Evolutionary conservation across 2,888 invertebrate genomes (phyloP).

Genomic region (Agrotis puta): DNA sequence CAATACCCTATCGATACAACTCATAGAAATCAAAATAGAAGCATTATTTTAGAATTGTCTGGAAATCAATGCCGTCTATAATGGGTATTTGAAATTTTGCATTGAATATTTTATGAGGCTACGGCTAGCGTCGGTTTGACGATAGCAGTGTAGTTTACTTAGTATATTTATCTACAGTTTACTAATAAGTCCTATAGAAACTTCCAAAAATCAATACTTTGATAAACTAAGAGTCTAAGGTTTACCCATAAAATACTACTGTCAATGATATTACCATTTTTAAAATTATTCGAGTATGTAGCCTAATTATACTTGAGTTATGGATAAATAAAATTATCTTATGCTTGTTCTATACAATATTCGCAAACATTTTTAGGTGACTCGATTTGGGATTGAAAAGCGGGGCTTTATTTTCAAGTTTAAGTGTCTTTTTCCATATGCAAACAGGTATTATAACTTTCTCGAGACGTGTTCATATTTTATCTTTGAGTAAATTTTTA

Average conservation of each 20-base stretch:
- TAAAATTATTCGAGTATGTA: too few species aligned
- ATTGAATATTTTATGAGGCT: not conserved
- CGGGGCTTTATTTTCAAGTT: not conserved
- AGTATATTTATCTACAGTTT: not conserved
- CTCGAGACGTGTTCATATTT: not conserved
- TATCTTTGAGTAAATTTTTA: slow-evolving; percentile 6
- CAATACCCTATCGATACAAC: not conserved
- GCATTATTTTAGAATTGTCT: not conserved
- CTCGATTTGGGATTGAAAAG: not conserved
- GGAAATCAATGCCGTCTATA: not conserved
- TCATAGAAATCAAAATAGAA: not conserved
- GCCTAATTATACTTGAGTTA: not conserved
- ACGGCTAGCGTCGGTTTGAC: not conserved
- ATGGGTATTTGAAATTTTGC: not conserved
- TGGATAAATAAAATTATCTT: not conserved
- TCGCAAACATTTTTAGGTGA: not conserved
- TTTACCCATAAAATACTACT: too few species aligned
- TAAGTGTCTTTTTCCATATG: not conserved
- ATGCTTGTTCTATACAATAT: not conserved
- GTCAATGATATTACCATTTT: too few species aligned
- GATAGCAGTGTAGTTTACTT: not conserved
- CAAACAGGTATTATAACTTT: not conserved
- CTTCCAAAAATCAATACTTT: too few species aligned
- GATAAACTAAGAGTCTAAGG: too few species aligned
- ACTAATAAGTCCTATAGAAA: not conserved